Base-by-base conservation (phyloP, 1,140 invertebrate genomes). In the Drosophila sproati region DNA sequence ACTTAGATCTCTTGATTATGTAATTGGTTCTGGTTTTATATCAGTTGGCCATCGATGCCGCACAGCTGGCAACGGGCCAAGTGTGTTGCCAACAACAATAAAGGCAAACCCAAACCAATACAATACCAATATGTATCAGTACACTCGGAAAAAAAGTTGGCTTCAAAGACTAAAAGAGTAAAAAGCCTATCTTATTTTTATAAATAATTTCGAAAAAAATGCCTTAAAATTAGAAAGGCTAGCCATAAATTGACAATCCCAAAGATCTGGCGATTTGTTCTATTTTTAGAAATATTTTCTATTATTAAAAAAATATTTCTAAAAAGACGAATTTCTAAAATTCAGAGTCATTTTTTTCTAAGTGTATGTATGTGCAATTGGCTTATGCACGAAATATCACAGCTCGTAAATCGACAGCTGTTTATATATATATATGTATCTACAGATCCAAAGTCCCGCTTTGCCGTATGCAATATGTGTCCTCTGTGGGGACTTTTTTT, bases 381-480 rank as follows among this genome's bases (percentile, higher is more conserved):
- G 59, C 51, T 76, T 55, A 70, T 79, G 82, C 80, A 83, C 69
- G 73, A 87, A 80, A 89, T 87, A 87, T 87, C 83, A 83, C 83
- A 87, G 83, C 80, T 89, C 83, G 83, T 87, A 87, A 89, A 87
- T 87, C 77, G 82, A 86, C 71, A 74, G 79, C 52, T 20, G 20
- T 20, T 20, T 20, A 54, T 43, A 43, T n/a, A 4, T n/a, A n/a
- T 43, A 10, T 41, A 41, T 41, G 37, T 7, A 39, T 39, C 20
- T 20, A 20, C 20, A 20, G 20, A 20, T 20, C 20, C 20, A 59
- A 59, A 80, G 45, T 51, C 6, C 52, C 41, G 61, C 71, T 55
- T 35, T 66, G 20, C 20, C 20, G 20, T 20, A 20, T 20, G 1
- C 20, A 20, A 20, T 20, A 20, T 20, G 55, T 29, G 62, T 35